Percentiles rank a stretch among this genome's conserved stretches.
Evolutionary conservation across 2,797 vertebrate species (phyloP).

Genomic region (Artibeus lituratus): DNA sequence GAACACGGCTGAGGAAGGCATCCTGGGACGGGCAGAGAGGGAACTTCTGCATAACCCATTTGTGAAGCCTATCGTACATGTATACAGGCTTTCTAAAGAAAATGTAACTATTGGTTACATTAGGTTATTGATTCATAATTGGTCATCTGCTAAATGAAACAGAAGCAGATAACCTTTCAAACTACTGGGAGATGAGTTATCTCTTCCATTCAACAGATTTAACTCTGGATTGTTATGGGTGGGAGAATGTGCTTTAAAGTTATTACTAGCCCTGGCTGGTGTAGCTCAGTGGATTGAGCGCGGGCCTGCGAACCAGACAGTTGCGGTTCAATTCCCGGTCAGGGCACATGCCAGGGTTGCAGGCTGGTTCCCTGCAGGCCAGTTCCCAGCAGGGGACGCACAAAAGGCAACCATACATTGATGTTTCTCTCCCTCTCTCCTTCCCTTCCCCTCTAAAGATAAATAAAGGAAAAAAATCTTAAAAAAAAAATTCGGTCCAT

Average conservation of each 20-base stretch:
- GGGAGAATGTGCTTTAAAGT: neutral
- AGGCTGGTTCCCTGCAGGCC: no score
- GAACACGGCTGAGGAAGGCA: neutral
- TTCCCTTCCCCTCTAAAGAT: no score
- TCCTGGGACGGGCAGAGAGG: neutral
- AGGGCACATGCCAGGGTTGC: no score
- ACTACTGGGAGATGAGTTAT: neutral
- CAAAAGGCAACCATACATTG: no score
- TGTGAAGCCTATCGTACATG: neutral
- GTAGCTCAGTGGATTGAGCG: no score
- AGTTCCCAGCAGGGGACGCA: no score
- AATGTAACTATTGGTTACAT: neutral
- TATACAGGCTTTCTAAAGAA: neutral
- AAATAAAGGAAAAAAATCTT: no score
- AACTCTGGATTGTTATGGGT: neutral
- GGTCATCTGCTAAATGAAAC: neutral
- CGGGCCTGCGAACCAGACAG: no score
- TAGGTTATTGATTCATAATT: slow-evolving; percentile 1
- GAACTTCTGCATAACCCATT: neutral
- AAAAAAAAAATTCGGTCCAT: no score
- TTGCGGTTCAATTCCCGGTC: no score
- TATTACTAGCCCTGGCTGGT: no score
- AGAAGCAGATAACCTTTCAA: neutral
- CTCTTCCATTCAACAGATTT: neutral
- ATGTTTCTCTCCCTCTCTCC: no score